Evolutionary conservation across 2,888 invertebrate species (phyloP), one percentile per base, ranked within the genome.

Genomic region (Candidula unifasciata): DNA sequence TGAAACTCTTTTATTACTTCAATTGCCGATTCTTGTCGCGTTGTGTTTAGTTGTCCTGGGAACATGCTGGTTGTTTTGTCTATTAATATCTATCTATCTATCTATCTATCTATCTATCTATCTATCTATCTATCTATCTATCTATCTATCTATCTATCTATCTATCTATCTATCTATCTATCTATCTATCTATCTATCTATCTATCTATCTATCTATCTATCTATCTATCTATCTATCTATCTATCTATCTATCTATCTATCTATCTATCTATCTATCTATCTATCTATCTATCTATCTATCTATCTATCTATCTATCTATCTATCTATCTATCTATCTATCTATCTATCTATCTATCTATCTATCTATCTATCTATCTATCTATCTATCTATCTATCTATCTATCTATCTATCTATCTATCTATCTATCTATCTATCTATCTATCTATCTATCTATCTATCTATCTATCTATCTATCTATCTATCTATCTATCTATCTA

Each of bases 111-210:
- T 27, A 66, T 27, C 68, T 35, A 27, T 66, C 21, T 52, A 1
- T 5, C n/a, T 35, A 30, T 64, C 68, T 54, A 21, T 76, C 68
- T 82, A 24, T 82, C 66, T 76, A 37, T 35, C 30, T 52, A n/a
- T 76, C 64, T 76, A 24, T 66, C 82, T 76, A 10, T 76, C 66
- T 66, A 44, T 76, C 83, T 77, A 66, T 77, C 77, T 66, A 30
- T 33, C 83, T 66, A 52, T 77, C 77, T 66, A 24, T 66, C 66
- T 76, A n/a, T 76, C 33, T 68, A 18, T 33, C 21, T 33, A n/a
- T 24, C 57, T 52, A 44, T 27, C 52, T 66, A n/a, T 78, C 69
- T 68, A n/a, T 57, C 44, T 73, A 52, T 74, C 54, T 82, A 27
- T 64, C 27, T 73, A 35, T 82, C 57, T 74, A 27, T 73, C 37